These are phyloP conservation scores for Syncerus caffer DNA, from an alignment of 2,797 vertebrate genomes.

Conservation along the genomic window DNA sequence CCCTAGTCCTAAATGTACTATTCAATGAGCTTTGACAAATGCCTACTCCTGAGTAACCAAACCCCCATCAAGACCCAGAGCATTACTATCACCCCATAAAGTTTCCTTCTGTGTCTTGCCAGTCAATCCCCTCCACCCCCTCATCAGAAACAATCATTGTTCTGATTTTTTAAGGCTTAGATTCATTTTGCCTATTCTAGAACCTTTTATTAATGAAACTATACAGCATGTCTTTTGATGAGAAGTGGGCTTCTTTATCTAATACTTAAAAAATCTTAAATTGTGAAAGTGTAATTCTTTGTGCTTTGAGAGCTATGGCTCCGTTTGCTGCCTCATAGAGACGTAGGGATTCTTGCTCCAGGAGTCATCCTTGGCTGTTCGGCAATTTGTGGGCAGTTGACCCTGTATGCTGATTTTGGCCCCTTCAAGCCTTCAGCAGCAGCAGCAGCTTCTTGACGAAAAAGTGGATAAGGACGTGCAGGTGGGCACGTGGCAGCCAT, in stretches of 20 bases:
- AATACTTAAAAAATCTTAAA: neutral
- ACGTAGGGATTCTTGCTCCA: neutral
- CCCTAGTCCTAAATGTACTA: neutral
- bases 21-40: neutral
- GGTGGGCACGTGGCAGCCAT: neutral
- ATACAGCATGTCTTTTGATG: neutral
- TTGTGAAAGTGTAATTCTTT: neutral
- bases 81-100: neutral
- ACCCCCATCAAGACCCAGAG: neutral
- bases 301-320: rapidly evolving
- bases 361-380: neutral
- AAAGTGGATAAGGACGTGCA: neutral
- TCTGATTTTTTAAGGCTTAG: neutral
- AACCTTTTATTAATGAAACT: neutral
- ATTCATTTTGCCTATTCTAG: neutral
- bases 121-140: neutral
- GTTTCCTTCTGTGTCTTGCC: neutral
- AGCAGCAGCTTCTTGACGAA: constrained; percentile 25
- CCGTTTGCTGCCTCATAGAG: constrained; percentile 21
- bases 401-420: neutral
- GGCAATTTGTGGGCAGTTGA: neutral
- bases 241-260: neutral
- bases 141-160: neutral
- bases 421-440: constrained; percentile 8
- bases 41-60: neutral